Conservation (phyloP, 2,888 invertebrate genomes). For the Alsophila aescularia region DNA sequence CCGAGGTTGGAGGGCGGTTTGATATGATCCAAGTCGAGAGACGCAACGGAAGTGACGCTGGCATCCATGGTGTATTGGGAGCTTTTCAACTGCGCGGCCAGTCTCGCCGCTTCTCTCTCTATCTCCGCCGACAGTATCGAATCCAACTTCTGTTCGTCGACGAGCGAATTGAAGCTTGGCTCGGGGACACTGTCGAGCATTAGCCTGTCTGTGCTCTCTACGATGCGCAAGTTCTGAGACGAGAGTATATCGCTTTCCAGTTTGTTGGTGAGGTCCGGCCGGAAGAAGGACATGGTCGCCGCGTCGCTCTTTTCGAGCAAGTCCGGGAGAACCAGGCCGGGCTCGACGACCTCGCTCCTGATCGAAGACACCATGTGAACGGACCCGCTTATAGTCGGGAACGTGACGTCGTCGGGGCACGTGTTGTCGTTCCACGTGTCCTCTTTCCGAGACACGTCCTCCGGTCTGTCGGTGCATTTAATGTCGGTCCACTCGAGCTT, state of each 20-base stretch:
- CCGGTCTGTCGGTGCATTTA: slow-evolving; percentile 46
- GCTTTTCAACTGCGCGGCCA: slow-evolving; percentile 76
- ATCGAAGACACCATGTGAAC: slow-evolving; percentile 89
- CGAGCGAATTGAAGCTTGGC: slow-evolving; percentile 65
- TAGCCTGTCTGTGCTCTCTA: slow-evolving; percentile 46
- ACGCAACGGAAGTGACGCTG: slow-evolving; percentile 85
- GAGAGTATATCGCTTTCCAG: slow-evolving; percentile 54
- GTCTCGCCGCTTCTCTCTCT: slow-evolving; percentile 89
- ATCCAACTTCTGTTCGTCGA: slow-evolving; percentile 80
- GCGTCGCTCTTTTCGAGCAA: slow-evolving; percentile 70
- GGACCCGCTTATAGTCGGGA: slow-evolving; percentile 91
- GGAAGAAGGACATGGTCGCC: slow-evolving; percentile 51
- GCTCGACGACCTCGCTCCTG: slow-evolving; percentile 70
- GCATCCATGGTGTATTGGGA: slow-evolving; percentile 77
- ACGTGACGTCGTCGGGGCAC: slow-evolving; percentile 91
- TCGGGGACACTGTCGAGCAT: slow-evolving; percentile 61
- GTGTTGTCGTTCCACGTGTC: slow-evolving; percentile 94
- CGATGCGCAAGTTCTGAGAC: slow-evolving; percentile 29
- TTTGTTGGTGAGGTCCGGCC: slow-evolving; percentile 72
- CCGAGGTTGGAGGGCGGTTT: slow-evolving; percentile 92
- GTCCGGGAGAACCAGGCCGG: slow-evolving; percentile 62
- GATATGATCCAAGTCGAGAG: slow-evolving; percentile 89
- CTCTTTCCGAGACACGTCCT: slow-evolving; percentile 68
- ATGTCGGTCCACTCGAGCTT: slow-evolving; percentile 68
- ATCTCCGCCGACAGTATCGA: slow-evolving; percentile 89